A percentile compares a stretch with the other conserved stretches of the same genome.
These are phyloP conservation scores for Trichogramma dendrolimi DNA, from an alignment of 2,888 invertebrate species.

Conservation along the genomic window DNA sequence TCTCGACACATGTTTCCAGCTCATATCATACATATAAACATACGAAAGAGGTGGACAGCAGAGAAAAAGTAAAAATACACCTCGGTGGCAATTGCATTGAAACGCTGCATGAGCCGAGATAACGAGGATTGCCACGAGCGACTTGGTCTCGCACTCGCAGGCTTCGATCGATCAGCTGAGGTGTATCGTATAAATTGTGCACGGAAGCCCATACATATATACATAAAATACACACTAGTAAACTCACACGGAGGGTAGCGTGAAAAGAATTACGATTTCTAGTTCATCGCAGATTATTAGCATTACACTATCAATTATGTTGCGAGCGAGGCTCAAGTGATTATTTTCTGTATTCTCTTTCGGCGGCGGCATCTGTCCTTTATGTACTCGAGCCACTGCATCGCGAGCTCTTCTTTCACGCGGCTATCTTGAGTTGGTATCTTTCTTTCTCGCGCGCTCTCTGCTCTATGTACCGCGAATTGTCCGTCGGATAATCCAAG, in stretches of 20 bases:
- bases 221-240: too few species aligned
- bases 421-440: background rate
- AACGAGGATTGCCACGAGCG: too few species aligned
- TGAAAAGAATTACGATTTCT: slow-evolving; percentile 48
- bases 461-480: background rate
- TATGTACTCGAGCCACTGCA: background rate
- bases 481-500: background rate
- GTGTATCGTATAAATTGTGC: slow-evolving; percentile 30
- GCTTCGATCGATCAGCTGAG: slow-evolving; percentile 4
- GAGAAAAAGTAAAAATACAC: background rate
- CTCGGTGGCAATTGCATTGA: too few species aligned
- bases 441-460: slow-evolving; percentile 7
- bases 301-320: slow-evolving; percentile 50
- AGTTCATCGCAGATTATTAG: slow-evolving; percentile 48
- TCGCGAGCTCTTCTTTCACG: slow-evolving; percentile 4
- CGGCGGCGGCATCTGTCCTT: background rate
- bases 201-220: slow-evolving; percentile 22
- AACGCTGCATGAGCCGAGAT: too few species aligned
- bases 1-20: background rate
- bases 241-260: slow-evolving; percentile 19
- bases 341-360: background rate
- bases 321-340: background rate
- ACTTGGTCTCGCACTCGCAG: background rate
- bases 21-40: background rate
- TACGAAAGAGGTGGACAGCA: background rate